Base-by-base conservation (phyloP, 2,888 invertebrate species). In the Taenaris catops region DNA sequence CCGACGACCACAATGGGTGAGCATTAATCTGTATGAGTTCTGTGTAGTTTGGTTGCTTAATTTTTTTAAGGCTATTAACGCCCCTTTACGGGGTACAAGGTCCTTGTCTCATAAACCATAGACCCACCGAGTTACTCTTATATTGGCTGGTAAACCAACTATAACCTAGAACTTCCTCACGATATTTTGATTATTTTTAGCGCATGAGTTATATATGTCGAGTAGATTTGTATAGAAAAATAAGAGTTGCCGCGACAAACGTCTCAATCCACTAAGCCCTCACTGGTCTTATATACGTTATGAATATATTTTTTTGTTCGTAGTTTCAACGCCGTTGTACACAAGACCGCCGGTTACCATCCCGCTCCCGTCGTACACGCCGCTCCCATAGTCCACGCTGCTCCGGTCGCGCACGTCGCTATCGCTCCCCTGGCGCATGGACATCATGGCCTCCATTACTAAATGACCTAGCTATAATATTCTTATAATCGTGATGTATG, bases 1-100 rank as follows among this genome's bases (percentile, higher is more conserved):
- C 90, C 55, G 90, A 89, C 44, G 88, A 89, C 67, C 88, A 89
- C 70, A 60, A 88, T 37, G 90, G 90, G 80, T 90, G 88, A 72
- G 73, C 27, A 9, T 16, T 8, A 5, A 25, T 1, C 8, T 9
- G n/a, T n/a, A n/a, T n/a, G n/a, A n/a, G n/a, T n/a, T n/a, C n/a
- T n/a, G n/a, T n/a, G 14, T 14, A 14, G 3, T 14, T 14, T 14
- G 14, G n/a, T n/a, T n/a, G n/a, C n/a, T n/a, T n/a, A n/a, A n/a
- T n/a, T n/a, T n/a, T n/a, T n/a, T n/a, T n/a, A n/a, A n/a, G n/a
- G n/a, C n/a, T n/a, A n/a, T n/a, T n/a, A n/a, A n/a, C n/a, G n/a
- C n/a, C n/a, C n/a, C n/a, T n/a, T n/a, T n/a, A n/a, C n/a, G n/a
- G n/a, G n/a, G n/a, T n/a, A n/a, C n/a, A n/a, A n/a, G n/a, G n/a